Evolutionary conservation across 1,140 invertebrate genomes (phyloP).

Genomic region (Dendroctonus ponderosae): DNA sequence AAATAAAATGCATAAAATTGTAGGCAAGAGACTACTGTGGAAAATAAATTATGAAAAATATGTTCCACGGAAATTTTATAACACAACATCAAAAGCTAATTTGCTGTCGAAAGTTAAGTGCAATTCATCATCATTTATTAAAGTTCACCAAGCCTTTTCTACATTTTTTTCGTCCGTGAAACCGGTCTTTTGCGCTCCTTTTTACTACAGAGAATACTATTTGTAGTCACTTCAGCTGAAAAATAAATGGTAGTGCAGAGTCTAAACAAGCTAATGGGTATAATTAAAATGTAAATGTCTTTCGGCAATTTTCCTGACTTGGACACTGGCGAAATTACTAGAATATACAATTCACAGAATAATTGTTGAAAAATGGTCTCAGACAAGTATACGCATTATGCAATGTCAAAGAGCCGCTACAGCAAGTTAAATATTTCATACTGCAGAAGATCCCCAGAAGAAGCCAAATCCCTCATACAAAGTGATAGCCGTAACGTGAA

Average conservation of each 20-base stretch:
- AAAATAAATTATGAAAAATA: conserved; percentile 32
- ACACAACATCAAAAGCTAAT: conserved; percentile 34
- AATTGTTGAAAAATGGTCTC: no score
- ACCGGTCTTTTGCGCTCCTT: conserved; percentile 1
- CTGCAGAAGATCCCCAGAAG: not conserved
- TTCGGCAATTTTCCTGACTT: not conserved
- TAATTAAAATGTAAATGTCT: not conserved
- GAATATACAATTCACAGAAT: no score
- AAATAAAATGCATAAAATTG: conserved; percentile 11
- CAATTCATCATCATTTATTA: conserved; percentile 33
- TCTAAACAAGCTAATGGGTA: conserved; percentile 1
- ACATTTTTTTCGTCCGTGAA: conserved; percentile 15
- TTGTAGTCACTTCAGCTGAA: not conserved
- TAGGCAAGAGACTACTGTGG: conserved; percentile 15
- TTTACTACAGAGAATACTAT: conserved; percentile 2
- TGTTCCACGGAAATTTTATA: conserved; percentile 28
- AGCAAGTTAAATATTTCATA: no score
- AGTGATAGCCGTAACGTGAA: no score
- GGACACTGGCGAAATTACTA: not conserved
- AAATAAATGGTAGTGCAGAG: not conserved
- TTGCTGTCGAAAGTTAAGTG: conserved; percentile 33
- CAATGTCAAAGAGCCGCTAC: no score
- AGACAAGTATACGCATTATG: no score
- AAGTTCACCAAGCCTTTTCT: conserved; percentile 13
- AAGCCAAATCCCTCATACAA: not conserved